These are phyloP conservation scores for Trichogramma pretiosum DNA, from an alignment of 1,140 invertebrate genomes.

Conservation along the genomic window DNA sequence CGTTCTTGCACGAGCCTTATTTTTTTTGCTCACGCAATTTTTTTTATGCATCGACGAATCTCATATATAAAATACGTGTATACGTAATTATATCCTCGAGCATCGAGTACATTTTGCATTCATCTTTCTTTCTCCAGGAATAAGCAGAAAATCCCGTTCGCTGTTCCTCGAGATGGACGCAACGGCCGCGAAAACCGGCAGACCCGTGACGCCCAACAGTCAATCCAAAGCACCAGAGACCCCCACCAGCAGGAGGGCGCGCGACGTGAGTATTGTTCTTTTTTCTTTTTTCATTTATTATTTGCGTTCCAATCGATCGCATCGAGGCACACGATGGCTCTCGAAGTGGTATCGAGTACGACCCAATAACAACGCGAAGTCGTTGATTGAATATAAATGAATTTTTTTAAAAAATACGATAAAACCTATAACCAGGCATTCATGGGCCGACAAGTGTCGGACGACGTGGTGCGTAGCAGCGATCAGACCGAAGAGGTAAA, in stretches of 20 bases:
- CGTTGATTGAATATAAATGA: not conserved
- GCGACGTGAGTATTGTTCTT: slow-evolving; percentile 55
- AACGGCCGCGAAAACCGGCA: slow-evolving; percentile 44
- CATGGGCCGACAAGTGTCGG: slow-evolving; percentile 50
- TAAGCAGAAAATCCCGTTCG: slow-evolving; percentile 76
- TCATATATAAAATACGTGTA: too few relatives aligned
- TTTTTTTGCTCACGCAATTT: not conserved
- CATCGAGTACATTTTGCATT: too few relatives aligned
- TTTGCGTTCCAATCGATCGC: not conserved
- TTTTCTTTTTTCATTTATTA: slow-evolving; percentile 6
- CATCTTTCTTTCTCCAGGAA: slow-evolving; percentile 48
- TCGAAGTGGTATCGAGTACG: too few relatives aligned
- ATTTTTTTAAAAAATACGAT: slow-evolving; percentile 2
- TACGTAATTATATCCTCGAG: too few relatives aligned
- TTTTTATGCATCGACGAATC: too few relatives aligned
- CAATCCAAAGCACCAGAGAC: slow-evolving; percentile 40
- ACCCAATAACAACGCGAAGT: too few relatives aligned
- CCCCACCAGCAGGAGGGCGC: slow-evolving; percentile 46
- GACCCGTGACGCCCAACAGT: slow-evolving; percentile 39
- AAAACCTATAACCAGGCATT: slow-evolving; percentile 42
- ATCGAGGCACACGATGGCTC: too few relatives aligned
- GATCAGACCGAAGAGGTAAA: slow-evolving; percentile 66
- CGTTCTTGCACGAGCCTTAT: too few relatives aligned
- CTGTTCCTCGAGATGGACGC: slow-evolving; percentile 81
- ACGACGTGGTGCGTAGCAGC: slow-evolving; percentile 64